Conservation (phyloP, 1,140 invertebrate species). For the Andrena cerasifolii region DNA sequence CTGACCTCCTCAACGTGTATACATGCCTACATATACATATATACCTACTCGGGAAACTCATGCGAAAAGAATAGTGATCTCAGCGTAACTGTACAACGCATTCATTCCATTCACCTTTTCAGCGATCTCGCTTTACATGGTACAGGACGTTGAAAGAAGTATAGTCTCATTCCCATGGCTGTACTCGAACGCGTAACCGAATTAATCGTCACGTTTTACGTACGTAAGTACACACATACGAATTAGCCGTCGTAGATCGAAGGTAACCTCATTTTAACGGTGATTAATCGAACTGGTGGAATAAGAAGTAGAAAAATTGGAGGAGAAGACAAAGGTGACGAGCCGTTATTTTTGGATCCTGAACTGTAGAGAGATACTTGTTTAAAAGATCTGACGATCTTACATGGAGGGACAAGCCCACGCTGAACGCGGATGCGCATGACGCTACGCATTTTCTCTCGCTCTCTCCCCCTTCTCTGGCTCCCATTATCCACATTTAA, state of each 20-base stretch:
- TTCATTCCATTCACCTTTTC: not conserved
- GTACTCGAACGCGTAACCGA: not conserved
- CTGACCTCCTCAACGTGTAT: slow-evolving; percentile 54
- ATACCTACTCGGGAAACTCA: not conserved
- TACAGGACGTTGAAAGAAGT: too few species aligned
- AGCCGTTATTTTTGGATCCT: slow-evolving; percentile 53
- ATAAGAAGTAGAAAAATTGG: slow-evolving; percentile 34
- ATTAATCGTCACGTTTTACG: not conserved
- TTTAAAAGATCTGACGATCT: slow-evolving; percentile 52
- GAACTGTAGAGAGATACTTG: slow-evolving; percentile 39
- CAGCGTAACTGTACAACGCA: not conserved
- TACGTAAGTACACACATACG: too few species aligned
- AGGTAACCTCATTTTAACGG: not conserved
- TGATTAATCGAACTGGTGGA: not conserved
- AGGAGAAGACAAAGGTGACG: slow-evolving; percentile 59
- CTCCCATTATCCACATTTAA: slow-evolving; percentile 47
- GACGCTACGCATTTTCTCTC: slow-evolving; percentile 11
- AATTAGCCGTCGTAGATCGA: not conserved
- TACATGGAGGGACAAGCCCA: slow-evolving; percentile 31
- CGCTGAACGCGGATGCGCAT: slow-evolving; percentile 15
- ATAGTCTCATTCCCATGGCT: too few species aligned
- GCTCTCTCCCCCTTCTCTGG: not conserved
- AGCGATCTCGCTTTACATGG: not conserved
- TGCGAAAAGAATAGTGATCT: too few species aligned
- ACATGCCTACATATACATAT: too few species aligned